These are phyloP conservation scores for Drosophila melanosoma DNA, from an alignment of 2,888 invertebrate species.

Conservation along the genomic window DNA sequence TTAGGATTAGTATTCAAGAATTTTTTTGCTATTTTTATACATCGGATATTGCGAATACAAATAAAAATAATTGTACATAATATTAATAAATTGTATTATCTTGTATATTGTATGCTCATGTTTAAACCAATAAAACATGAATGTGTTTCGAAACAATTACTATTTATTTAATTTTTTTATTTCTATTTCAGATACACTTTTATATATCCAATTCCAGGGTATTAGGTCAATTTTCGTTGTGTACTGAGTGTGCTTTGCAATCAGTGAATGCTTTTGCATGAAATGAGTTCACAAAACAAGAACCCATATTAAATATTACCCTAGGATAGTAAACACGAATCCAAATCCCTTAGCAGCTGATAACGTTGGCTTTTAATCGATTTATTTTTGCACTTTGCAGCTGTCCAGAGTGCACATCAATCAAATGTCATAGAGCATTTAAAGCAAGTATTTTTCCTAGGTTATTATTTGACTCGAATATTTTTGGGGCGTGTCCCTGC, in stretches of 20 bases:
- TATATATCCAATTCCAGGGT: background rate
- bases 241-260: conserved; percentile 22
- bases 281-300: conserved; percentile 65
- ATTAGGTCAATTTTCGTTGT: background rate
- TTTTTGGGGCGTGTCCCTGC: conserved; percentile 56
- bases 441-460: conserved; percentile 62
- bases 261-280: conserved; percentile 32
- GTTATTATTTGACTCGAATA: conserved; percentile 58
- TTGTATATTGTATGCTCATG: background rate
- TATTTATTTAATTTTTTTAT: background rate
- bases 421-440: conserved; percentile 75
- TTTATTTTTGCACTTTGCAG: conserved; percentile 62
- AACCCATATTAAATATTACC: conserved; percentile 67
- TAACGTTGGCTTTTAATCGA: conserved; percentile 33
- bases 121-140: fast-evolving
- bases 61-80: background rate
- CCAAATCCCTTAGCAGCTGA: conserved; percentile 57
- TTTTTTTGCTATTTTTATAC: background rate
- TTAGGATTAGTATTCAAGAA: too few relatives aligned
- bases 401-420: conserved; percentile 73
- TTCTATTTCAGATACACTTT: background rate
- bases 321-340: conserved; percentile 72
- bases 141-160: background rate
- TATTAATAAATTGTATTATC: background rate
- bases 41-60: background rate